phyloP scores from a whole-genome alignment of 2,888 invertebrate species.

The Choristoneura rosaceana region DNA sequence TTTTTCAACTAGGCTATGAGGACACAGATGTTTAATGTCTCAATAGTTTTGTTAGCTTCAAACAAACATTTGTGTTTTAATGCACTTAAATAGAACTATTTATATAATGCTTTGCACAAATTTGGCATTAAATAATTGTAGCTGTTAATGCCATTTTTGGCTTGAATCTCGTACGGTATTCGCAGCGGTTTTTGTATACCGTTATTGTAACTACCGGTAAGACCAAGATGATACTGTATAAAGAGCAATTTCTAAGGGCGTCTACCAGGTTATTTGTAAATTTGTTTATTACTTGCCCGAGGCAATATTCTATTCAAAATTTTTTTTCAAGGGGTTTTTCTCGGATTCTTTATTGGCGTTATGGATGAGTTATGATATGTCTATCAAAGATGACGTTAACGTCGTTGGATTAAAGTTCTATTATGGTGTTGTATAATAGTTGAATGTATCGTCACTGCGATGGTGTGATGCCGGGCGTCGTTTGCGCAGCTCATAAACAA shows the following conservation, averaged over 20 bases:
- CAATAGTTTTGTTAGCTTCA: constrained; percentile 19
- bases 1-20: constrained; percentile 53
- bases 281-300: constrained; percentile 16
- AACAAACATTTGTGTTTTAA: constrained; percentile 7
- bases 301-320: not conserved
- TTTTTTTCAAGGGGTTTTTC: not conserved
- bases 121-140: constrained; percentile 59
- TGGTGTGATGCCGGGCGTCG: constrained; percentile 43
- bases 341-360: not conserved
- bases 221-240: constrained; percentile 45
- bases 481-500: constrained; percentile 46
- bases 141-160: constrained; percentile 62
- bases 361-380: constrained; percentile 10
- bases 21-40: constrained; percentile 53
- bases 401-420: constrained; percentile 29
- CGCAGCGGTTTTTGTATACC: constrained; percentile 73
- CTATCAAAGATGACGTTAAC: constrained; percentile 13
- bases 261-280: constrained; percentile 25
- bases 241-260: constrained; percentile 42
- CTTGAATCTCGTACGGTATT: constrained; percentile 75
- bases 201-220: constrained; percentile 72
- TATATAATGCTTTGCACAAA: constrained; percentile 43
- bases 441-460: constrained; percentile 11
- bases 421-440: constrained; percentile 13
- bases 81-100: not conserved